Evolutionary conservation across 1,140 invertebrate genomes (phyloP).

Genomic region (Listronotus bonariensis): DNA sequence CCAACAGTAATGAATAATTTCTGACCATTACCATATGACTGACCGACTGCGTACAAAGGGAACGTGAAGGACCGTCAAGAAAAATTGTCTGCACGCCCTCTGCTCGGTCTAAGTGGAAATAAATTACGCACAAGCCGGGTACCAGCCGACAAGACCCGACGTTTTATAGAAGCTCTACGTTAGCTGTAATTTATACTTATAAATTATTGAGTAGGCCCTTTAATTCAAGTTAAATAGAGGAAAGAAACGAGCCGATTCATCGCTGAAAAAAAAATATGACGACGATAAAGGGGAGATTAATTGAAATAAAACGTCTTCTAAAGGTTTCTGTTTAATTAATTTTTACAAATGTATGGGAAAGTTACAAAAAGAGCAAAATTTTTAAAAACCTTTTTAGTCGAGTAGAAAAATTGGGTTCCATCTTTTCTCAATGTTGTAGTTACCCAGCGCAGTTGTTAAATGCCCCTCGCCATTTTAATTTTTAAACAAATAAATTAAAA

Average conservation of each 20-base stretch:
- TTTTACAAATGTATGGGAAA: no score
- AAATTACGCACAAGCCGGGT: slow-evolving; percentile 40
- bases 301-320: no score
- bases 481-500: no score
- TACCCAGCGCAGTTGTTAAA: no score
- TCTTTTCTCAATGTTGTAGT: no score
- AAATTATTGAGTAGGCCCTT: slow-evolving; percentile 35
- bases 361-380: no score
- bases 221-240: slow-evolving; percentile 31
- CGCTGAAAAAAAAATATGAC: background rate
- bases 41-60: slow-evolving; percentile 20
- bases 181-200: slow-evolving; percentile 37
- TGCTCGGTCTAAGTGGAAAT: slow-evolving; percentile 41
- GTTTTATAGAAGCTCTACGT: slow-evolving; percentile 34
- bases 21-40: slow-evolving; percentile 33
- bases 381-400: no score
- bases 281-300: no score
- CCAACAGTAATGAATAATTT: slow-evolving; percentile 38
- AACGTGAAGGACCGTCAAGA: slow-evolving; percentile 34
- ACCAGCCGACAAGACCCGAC: slow-evolving; percentile 21
- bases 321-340: no score
- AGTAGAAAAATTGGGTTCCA: no score
- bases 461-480: no score
- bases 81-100: slow-evolving; percentile 39
- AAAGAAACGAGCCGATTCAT: background rate